Evolutionary conservation across 2,113 vertebrate species (phyloP), one percentile per base, ranked within the genome.

Genomic region (Megaptera novaeangliae): DNA sequence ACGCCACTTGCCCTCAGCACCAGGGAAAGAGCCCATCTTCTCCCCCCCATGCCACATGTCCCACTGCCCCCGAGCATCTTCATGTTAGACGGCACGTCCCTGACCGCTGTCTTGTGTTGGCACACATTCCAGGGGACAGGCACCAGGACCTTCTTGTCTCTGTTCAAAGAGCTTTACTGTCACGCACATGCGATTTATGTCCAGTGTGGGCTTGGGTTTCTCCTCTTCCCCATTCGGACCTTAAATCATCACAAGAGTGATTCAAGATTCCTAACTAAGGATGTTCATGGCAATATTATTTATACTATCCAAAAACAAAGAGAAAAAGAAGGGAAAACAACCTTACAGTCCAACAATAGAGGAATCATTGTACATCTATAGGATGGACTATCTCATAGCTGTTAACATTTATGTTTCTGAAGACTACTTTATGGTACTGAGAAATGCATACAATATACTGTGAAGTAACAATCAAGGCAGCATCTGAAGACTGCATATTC

Each of bases 91-190:
- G 0, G 34, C 20, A 23, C 3, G 21, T 69, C 78, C 18, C 63
- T 44, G 91, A 14, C 11, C 25, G 0, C 20, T 1, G 0, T 9
- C 31, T 34, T 0, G 0, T 18, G 2, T 39, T 41, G 44, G n/a
- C 55, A 4, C 27, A 2, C 9, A 1, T 41, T 59, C 66, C 9
- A 0, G 8, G 44, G 9, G 5, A 15, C 12, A 6, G 72, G 74
- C 3, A 1, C 83, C 20, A 5, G 55, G 3, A 2, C 49, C 14
- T 18, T 25, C 34, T 17, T 29, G 14, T 49, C 14, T 69, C 8
- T 8, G 34, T 39, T 71, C 20, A 10, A 39, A 44, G 27, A 81
- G 41, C 41, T 31, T 27, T 29, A 12, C 1, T 18, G 15, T 25
- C 5, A 2, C 0, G 0, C 14, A 14, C 59, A 2, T 36, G 52